Evolutionary conservation across 2,113 vertebrate species (phyloP).

Genomic region (Passerina amoena): DNA sequence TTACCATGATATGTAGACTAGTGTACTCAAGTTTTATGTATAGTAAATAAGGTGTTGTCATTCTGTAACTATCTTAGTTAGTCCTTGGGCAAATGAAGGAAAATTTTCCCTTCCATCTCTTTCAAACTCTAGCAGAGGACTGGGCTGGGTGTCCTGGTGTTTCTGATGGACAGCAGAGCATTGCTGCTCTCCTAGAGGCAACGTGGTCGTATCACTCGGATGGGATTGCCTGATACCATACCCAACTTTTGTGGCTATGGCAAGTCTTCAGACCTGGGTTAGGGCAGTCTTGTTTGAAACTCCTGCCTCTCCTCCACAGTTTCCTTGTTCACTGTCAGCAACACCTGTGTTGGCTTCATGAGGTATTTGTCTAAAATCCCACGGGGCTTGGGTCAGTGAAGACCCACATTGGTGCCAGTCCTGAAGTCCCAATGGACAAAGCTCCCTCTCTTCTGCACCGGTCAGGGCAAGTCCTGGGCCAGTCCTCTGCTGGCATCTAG

Average conservation of each 20-base stretch:
- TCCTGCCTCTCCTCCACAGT: neutral
- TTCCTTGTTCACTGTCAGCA: neutral
- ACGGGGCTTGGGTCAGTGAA: fast-evolving
- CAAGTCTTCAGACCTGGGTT: neutral
- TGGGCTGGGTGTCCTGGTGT: neutral
- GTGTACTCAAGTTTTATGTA: neutral
- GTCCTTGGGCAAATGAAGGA: neutral
- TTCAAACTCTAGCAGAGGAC: neutral
- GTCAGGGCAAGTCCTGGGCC: neutral
- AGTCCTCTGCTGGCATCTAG: neutral
- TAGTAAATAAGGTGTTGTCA: neutral
- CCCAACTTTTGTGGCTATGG: neutral
- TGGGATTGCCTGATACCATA: neutral
- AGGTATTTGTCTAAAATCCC: fast-evolving
- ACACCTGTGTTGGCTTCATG: fast-evolving
- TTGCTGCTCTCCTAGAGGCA: neutral
- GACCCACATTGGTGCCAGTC: fast-evolving
- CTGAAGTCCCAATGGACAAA: fast-evolving
- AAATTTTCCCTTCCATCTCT: neutral
- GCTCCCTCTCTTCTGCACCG: neutral
- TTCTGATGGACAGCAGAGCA: neutral
- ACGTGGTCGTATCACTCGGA: neutral
- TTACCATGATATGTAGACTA: neutral
- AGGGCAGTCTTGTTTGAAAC: neutral
- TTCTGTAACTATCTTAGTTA: neutral